Conservation (phyloP, 37 sponge, comb jelly and placozoan genomes). For the Beroe forskalii region DNA sequence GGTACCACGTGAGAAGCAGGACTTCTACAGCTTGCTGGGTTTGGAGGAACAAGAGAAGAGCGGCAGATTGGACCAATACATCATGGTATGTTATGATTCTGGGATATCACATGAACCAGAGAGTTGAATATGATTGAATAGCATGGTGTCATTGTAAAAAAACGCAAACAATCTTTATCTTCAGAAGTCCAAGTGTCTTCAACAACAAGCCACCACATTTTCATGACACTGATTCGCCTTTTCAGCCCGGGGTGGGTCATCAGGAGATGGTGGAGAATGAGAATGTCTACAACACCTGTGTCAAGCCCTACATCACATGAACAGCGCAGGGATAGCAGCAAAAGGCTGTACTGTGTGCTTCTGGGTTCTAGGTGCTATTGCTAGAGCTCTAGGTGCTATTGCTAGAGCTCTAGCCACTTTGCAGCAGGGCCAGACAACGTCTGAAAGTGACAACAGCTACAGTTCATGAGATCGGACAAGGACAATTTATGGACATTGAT, state of each 20-base stretch:
- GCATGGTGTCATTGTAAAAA: not conserved
- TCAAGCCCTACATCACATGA: not conserved
- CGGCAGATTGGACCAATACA: not conserved
- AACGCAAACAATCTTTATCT: not conserved
- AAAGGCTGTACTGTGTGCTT: no score
- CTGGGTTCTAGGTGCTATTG: no score
- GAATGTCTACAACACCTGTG: not conserved
- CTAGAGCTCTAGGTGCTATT: no score
- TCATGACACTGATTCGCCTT: not conserved
- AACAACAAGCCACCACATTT: not conserved
- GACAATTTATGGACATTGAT: no score
- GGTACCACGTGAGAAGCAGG: not conserved
- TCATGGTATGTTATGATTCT: not conserved
- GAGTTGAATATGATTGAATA: not conserved
- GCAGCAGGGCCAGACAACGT: no score
- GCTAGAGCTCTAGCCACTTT: no score
- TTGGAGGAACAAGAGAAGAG: slow-evolving; percentile 4
- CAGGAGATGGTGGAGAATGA: not conserved
- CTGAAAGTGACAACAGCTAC: no score
- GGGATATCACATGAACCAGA: not conserved
- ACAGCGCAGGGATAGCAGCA: no score
- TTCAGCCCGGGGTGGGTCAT: not conserved
- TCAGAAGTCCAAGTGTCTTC: not conserved
- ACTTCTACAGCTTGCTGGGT: not conserved
- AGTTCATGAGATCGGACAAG: no score